Evolutionary conservation across 2,888 invertebrate genomes (phyloP).

Genomic region (Pemphredon lugubris): DNA sequence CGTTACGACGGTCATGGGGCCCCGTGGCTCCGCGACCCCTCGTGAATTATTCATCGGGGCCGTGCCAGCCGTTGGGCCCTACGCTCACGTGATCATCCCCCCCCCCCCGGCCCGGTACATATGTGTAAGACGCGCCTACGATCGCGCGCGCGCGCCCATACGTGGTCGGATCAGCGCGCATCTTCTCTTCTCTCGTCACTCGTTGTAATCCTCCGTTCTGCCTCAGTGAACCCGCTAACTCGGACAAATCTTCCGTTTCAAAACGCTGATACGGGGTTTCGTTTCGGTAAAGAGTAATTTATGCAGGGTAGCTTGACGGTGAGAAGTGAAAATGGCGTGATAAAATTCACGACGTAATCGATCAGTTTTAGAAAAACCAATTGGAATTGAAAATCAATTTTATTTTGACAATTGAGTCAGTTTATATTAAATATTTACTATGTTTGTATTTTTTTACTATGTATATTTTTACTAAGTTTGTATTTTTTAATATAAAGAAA

Average conservation of each 20-base stretch:
- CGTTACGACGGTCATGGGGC: conserved; percentile 45
- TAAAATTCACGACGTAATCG: too few relatives aligned
- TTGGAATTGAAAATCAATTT: too few relatives aligned
- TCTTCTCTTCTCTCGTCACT: conserved; percentile 31
- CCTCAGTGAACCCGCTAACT: background rate
- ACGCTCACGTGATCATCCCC: conserved; percentile 72
- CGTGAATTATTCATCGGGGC: conserved; percentile 77
- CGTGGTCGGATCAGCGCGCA: conserved; percentile 17
- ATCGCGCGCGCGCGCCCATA: conserved; percentile 31
- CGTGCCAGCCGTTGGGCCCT: conserved; percentile 70
- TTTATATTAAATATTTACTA: too few relatives aligned
- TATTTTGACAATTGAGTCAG: too few relatives aligned
- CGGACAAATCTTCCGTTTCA: conserved; percentile 20
- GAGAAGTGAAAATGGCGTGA: too few relatives aligned
- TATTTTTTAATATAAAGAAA: too few relatives aligned
- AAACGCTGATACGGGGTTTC: too few relatives aligned
- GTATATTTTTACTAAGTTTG: too few relatives aligned
- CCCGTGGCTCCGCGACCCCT: conserved; percentile 51
- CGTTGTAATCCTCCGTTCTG: conserved; percentile 12
- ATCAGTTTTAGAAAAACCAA: too few relatives aligned
- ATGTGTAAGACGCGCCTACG: conserved; percentile 58
- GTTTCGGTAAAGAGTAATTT: too few relatives aligned
- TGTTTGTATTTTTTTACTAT: too few relatives aligned
- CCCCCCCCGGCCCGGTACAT: conserved; percentile 60
- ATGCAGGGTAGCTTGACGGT: too few relatives aligned